phyloP scores from a whole-genome alignment of 1,140 invertebrate species.

The Bicyclus anynana region DNA sequence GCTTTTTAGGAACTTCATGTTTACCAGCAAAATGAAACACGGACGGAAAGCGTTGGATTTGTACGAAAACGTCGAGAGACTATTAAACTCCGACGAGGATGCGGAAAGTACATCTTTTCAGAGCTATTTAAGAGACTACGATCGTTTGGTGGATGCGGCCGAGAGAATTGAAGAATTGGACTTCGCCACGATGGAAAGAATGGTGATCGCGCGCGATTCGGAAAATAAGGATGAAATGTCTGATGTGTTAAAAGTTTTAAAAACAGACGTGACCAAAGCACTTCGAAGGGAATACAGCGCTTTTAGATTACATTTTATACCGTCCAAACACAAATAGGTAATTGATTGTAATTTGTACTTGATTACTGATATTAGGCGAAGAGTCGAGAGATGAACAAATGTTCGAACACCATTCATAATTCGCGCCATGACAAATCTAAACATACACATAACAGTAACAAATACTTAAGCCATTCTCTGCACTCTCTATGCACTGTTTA shows the following conservation, averaged over 20 bases:
- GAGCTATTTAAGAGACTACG: slow-evolving; percentile 44
- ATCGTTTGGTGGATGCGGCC: slow-evolving; percentile 55
- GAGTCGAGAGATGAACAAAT: no score
- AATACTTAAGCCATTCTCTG: no score
- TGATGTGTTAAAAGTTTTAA: slow-evolving; percentile 56
- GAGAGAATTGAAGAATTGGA: slow-evolving; percentile 67
- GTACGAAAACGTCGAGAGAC: slow-evolving; percentile 63
- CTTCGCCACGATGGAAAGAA: slow-evolving; percentile 61
- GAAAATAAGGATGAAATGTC: slow-evolving; percentile 59
- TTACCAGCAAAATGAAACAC: slow-evolving; percentile 56
- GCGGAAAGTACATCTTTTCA: slow-evolving; percentile 42
- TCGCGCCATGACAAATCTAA: slow-evolving; percentile 27
- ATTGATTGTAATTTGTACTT: slow-evolving; percentile 12
- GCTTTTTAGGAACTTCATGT: slow-evolving; percentile 70
- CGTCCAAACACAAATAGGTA: slow-evolving; percentile 29
- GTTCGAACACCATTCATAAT: slow-evolving; percentile 34
- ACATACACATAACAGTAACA: no score
- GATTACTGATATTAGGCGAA: no score
- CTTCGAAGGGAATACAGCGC: slow-evolving; percentile 59
- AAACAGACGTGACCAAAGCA: slow-evolving; percentile 57
- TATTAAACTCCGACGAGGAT: slow-evolving; percentile 45
- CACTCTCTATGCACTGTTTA: no score
- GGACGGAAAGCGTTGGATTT: slow-evolving; percentile 58
- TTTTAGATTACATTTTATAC: slow-evolving; percentile 60
- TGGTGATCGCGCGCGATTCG: slow-evolving; percentile 50